Conservation (phyloP, 2,113 vertebrate genomes). For the Seriola rivoliana region DNA sequence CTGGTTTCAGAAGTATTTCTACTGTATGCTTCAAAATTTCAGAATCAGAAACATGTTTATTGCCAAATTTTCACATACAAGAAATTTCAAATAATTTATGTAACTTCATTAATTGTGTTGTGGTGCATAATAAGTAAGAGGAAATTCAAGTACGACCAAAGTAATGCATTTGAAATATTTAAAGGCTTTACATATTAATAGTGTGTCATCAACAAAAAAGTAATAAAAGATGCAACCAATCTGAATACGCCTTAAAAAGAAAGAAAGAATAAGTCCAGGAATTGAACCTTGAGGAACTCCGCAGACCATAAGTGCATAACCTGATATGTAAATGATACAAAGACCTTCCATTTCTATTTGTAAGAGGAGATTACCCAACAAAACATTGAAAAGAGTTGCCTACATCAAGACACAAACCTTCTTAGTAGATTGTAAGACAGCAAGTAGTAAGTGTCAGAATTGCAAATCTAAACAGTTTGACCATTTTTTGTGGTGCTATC, state of each 20-base stretch:
- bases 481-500: background rate
- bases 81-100: too few relatives aligned
- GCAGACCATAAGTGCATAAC: background rate
- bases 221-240: background rate
- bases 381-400: background rate
- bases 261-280: background rate
- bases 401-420: too few relatives aligned
- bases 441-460: background rate
- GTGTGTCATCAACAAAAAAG: background rate
- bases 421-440: too few relatives aligned
- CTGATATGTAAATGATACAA: background rate
- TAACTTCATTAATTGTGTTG: too few relatives aligned
- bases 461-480: background rate
- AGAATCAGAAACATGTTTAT: background rate
- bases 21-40: too few relatives aligned
- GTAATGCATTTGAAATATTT: background rate
- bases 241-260: background rate
- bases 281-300: constrained; percentile 23
- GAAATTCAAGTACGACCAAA: background rate
- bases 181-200: background rate
- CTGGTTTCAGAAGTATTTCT: too few relatives aligned
- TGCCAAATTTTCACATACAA: background rate
- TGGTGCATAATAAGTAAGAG: background rate
- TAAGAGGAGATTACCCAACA: background rate
- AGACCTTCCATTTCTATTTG: background rate